These are phyloP conservation scores for Drosophila melanica DNA, from an alignment of 1,140 invertebrate genomes.

Conservation along the genomic window DNA sequence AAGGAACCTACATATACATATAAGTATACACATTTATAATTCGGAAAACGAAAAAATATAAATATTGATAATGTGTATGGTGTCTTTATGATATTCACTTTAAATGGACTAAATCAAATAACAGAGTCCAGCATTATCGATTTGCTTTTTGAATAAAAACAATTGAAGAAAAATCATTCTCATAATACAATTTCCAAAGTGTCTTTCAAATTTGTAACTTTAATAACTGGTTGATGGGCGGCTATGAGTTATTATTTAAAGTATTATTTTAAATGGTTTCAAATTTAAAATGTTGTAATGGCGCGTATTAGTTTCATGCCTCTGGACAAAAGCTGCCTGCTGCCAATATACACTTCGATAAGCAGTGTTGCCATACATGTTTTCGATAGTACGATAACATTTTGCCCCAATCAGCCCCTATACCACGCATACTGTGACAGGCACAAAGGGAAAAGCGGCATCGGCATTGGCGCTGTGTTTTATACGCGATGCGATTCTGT, in stretches of 20 bases:
- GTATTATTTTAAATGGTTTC: not conserved
- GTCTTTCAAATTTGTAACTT: not conserved
- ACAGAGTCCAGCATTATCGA: slow-evolving; percentile 47
- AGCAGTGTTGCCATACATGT: slow-evolving; percentile 14
- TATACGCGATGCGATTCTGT: slow-evolving; percentile 50
- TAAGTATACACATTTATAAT: slow-evolving; percentile 16
- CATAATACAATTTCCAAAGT: slow-evolving; percentile 6
- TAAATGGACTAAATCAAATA: slow-evolving; percentile 61
- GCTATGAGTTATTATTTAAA: no score
- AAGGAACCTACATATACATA: slow-evolving; percentile 28
- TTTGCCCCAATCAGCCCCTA: slow-evolving; percentile 30
- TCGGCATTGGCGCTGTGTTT: slow-evolving; percentile 45
- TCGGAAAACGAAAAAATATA: slow-evolving; percentile 19
- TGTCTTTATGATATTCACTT: slow-evolving; percentile 67
- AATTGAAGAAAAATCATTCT: slow-evolving; percentile 51
- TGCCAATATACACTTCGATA: slow-evolving; percentile 8
- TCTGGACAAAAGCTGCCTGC: slow-evolving; percentile 28
- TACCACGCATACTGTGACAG: slow-evolving; percentile 1
- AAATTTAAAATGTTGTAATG: slow-evolving; percentile 3
- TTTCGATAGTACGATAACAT: slow-evolving; percentile 22
- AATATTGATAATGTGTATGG: slow-evolving; percentile 36
- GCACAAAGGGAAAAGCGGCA: slow-evolving; percentile 36
- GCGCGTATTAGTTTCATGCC: not conserved
- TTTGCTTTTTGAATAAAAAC: slow-evolving; percentile 73
- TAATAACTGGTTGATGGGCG: no score